These are phyloP conservation scores for Autographa pulchrina DNA, from an alignment of 2,888 invertebrate species.

Conservation along the genomic window DNA sequence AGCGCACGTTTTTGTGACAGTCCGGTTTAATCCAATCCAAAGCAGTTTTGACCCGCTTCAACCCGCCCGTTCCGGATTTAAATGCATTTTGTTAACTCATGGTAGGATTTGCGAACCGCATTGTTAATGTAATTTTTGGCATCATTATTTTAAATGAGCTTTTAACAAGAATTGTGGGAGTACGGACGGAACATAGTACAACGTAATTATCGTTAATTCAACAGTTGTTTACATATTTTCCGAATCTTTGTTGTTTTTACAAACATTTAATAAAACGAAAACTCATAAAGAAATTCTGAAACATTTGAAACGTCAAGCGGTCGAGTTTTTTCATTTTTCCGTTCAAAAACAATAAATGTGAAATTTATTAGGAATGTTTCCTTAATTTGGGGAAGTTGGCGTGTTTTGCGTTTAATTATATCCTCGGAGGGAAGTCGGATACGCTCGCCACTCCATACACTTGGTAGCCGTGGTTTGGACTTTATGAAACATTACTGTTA, in stretches of 20 bases:
- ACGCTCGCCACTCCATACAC: slow-evolving; percentile 22
- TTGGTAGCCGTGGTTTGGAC: slow-evolving; percentile 17
- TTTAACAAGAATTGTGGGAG: slow-evolving; percentile 34
- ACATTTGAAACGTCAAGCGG: slow-evolving; percentile 43
- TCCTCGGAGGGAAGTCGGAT: slow-evolving; percentile 32
- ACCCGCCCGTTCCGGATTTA: slow-evolving; percentile 40
- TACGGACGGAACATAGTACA: slow-evolving; percentile 21
- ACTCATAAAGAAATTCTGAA: slow-evolving; percentile 42
- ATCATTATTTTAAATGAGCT: slow-evolving; percentile 53
- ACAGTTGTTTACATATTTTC: slow-evolving; percentile 37
- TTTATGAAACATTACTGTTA: slow-evolving; percentile 18
- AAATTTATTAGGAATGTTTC: slow-evolving; percentile 56
- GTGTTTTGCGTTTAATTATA: slow-evolving; percentile 52
- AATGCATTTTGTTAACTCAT: slow-evolving; percentile 49
- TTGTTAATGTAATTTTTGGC: slow-evolving; percentile 45
- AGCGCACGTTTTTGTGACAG: slow-evolving; percentile 50
- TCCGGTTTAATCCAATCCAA: slow-evolving; percentile 47
- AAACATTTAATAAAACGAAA: slow-evolving; percentile 36
- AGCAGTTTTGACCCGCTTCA: slow-evolving; percentile 44
- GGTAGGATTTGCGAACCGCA: slow-evolving; percentile 42
- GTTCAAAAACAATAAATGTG: slow-evolving; percentile 49
- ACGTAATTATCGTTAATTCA: slow-evolving; percentile 29
- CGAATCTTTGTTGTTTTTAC: slow-evolving; percentile 39
- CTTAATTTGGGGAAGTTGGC: slow-evolving; percentile 47
- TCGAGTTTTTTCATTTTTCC: slow-evolving; percentile 41